Evolutionary conservation across 2,113 vertebrate species (phyloP), one percentile per base, ranked within the genome.

Genomic region (Bujurquina vittata): DNA sequence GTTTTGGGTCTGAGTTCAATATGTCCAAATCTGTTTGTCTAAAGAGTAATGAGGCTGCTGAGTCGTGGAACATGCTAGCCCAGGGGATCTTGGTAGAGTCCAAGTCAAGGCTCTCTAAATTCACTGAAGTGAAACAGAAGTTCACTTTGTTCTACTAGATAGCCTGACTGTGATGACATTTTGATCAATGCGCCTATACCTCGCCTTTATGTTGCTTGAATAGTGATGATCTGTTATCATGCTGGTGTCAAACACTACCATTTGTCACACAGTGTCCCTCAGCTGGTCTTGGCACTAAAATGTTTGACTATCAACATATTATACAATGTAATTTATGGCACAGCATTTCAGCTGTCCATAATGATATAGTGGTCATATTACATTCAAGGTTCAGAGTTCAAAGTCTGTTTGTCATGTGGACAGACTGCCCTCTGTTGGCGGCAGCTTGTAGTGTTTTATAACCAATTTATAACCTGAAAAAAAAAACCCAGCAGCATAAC

Each of bases 21-120:
- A 88, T 89, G 92, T 93, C 91, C 85, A 88, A 89, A 90, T 89
- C 88, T 91, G 90, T 95, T 92, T 92, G 92, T 93, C 87, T 89
- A 80, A 88, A 89, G 87, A 92, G 85, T 91, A 93, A 93, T 91
- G 84, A 89, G 87, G 67, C 78, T 88, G 89, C 81, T 54, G 81
- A 83, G 54, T 86, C 75, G 55, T 29, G 77, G 84, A 73, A 46
- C 87, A 77, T 88, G 61, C 56, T 23, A 54, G 83, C 88, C 89
- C 81, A 61, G 67, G 85, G 90, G 88, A 90, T 59, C 72, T 62
- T 23, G 9, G 84, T 75, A 54, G 56, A 81, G 79, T 86, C 86
- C 74, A 62, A 91, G 81, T 60, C 58, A 60, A 57, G 83, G 75
- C 83, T 86, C 77, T 87, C 62, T 84, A 87, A 89, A 92, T 79